Evolutionary conservation across 2,113 vertebrate genomes (phyloP).

Genomic region (Paramisgurnus dabryanus): DNA sequence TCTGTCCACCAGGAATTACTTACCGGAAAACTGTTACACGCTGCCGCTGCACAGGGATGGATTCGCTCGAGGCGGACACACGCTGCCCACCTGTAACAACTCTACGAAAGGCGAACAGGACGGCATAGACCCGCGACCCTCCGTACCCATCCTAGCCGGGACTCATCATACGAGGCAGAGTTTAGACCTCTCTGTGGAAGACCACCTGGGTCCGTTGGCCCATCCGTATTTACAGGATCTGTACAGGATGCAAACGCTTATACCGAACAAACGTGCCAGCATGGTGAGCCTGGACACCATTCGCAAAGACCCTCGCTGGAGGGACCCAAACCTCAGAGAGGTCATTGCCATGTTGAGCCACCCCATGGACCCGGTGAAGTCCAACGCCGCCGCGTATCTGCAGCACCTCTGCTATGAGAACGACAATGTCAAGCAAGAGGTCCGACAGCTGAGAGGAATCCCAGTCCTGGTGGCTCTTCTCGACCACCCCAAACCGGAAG

Average conservation of each 20-base stretch:
- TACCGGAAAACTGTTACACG: conserved; percentile 73
- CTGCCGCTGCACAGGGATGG: conserved; percentile 75
- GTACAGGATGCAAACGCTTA: conserved; percentile 83
- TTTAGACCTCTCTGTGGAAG: conserved; percentile 76
- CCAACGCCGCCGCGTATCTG: conserved; percentile 93
- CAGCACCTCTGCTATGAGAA: conserved; percentile 98
- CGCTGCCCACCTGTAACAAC: conserved; percentile 62
- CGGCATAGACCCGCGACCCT: conserved; percentile 60
- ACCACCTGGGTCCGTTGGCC: conserved; percentile 81
- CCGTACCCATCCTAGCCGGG: conserved; percentile 66
- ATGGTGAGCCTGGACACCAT: conserved; percentile 92
- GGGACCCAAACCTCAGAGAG: conserved; percentile 92
- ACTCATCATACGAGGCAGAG: conserved; percentile 71
- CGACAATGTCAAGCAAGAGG: conserved; percentile 90
- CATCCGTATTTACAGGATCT: conserved; percentile 83
- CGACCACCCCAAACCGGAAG: conserved; percentile 89
- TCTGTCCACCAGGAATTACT: conserved; percentile 70
- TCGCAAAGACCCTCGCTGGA: conserved; percentile 91
- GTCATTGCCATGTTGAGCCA: conserved; percentile 95
- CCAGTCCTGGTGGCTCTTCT: conserved; percentile 87
- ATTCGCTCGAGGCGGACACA: conserved; percentile 60
- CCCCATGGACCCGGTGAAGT: conserved; percentile 94
- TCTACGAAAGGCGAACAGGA: conserved; percentile 59
- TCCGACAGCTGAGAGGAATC: conserved; percentile 89
- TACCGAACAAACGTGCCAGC: conserved; percentile 90